phyloP scores from a whole-genome alignment of 2,888 invertebrate genomes.

The Cetonia aurata region DNA sequence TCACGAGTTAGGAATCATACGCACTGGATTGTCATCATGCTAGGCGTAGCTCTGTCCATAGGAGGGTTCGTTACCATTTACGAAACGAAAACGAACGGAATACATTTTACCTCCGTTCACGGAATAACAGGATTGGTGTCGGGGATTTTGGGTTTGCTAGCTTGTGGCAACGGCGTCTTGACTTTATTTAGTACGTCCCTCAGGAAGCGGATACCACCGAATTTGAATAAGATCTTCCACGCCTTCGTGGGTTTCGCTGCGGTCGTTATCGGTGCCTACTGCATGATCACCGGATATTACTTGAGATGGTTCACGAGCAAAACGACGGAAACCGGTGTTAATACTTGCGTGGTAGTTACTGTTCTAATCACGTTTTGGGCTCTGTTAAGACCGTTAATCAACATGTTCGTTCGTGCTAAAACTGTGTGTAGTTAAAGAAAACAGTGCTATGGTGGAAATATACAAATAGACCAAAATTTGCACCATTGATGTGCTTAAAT shows the following conservation, averaged over 20 bases:
- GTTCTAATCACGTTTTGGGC: slow-evolving; percentile 40
- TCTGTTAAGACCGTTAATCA: slow-evolving; percentile 37
- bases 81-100: slow-evolving; percentile 58
- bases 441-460: too few relatives aligned
- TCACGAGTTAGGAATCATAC: slow-evolving; percentile 54
- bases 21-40: slow-evolving; percentile 60
- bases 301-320: slow-evolving; percentile 51
- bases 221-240: slow-evolving; percentile 53
- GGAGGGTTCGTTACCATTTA: slow-evolving; percentile 59
- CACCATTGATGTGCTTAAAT: too few relatives aligned
- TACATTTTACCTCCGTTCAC: slow-evolving; percentile 62
- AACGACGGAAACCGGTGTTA: slow-evolving; percentile 17
- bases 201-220: slow-evolving; percentile 50
- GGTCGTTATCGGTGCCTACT: slow-evolving; percentile 48
- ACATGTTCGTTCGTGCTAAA: slow-evolving; percentile 44
- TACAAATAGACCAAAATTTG: too few relatives aligned
- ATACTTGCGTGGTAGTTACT: slow-evolving; percentile 44
- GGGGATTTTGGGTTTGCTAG: slow-evolving; percentile 55
- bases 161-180: slow-evolving; percentile 58
- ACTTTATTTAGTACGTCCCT: slow-evolving; percentile 59
- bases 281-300: slow-evolving; percentile 51
- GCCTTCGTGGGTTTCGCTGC: slow-evolving; percentile 50
- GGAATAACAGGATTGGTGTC: slow-evolving; percentile 61
- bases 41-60: slow-evolving; percentile 55
- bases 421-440: neutral